Evolutionary conservation across 2,888 invertebrate genomes (phyloP).

Genomic region (Abscondita cerata): DNA sequence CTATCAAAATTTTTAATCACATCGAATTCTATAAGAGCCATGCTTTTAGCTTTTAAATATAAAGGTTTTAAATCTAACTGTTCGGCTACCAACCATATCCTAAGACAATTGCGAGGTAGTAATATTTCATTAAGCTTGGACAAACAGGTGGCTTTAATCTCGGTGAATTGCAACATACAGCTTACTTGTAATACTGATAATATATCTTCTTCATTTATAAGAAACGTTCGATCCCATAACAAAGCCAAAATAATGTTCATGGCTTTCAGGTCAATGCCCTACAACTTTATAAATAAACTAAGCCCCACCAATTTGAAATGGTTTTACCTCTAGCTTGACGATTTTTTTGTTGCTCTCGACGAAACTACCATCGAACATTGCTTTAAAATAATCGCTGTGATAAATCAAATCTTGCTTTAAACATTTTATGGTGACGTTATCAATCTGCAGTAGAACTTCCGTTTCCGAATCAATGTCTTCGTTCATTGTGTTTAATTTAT

Average conservation of each 20-base stretch:
- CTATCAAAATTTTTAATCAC: slow-evolving; percentile 46
- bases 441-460: slow-evolving; percentile 21
- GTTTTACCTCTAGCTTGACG: slow-evolving; percentile 54
- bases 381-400: slow-evolving; percentile 60
- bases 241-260: slow-evolving; percentile 54
- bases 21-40: slow-evolving; percentile 51
- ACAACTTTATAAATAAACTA: slow-evolving; percentile 38
- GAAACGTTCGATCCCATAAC: slow-evolving; percentile 46
- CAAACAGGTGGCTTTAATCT: slow-evolving; percentile 48
- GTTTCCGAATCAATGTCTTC: slow-evolving; percentile 2
- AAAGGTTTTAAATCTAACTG: slow-evolving; percentile 48
- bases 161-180: slow-evolving; percentile 57
- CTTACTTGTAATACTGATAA: slow-evolving; percentile 53
- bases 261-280: slow-evolving; percentile 56
- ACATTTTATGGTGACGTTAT: slow-evolving; percentile 38
- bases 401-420: slow-evolving; percentile 49
- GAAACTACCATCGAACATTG: slow-evolving; percentile 59
- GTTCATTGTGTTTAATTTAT: background rate
- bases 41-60: slow-evolving; percentile 52
- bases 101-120: slow-evolving; percentile 48
- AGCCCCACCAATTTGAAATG: too few species aligned
- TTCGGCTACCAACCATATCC: slow-evolving; percentile 52
- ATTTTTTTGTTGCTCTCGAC: slow-evolving; percentile 51
- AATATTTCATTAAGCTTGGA: slow-evolving; percentile 43
- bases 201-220: slow-evolving; percentile 48